Evolutionary conservation across 1,140 invertebrate species (phyloP), one percentile per base, ranked within the genome.

Genomic region (Nautilus pompilius): DNA sequence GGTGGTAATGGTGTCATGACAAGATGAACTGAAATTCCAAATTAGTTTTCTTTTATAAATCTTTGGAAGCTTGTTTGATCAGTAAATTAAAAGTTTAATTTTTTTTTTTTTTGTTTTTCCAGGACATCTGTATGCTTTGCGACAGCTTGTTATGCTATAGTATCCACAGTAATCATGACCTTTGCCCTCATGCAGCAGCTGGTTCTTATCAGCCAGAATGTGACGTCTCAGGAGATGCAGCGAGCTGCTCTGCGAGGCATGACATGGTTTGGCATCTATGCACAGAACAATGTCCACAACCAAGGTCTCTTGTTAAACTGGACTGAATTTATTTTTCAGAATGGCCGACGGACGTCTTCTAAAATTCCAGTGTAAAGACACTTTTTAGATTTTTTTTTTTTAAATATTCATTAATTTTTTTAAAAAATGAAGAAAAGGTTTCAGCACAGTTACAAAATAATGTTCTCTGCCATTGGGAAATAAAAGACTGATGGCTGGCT

Each of bases 141-240:
- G 8, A 66, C 61, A 33, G 69, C 65, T 0, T 63, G 65, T 17
- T 78, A 78, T 62, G 63, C 67, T 1, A 30, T 71, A 8, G 34
- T 73, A 13, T 62, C 62, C 15, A 55, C 66, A 5, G 15, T 49
- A 10, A 15, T 73, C 15, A 72, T 80, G 65, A 51, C 41, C 17
- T 51, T 76, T 24, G 66, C 68, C 3, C 64, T 80, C 8, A 10
- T 79, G 1, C 70, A 75, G 26, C 79, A 80, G 65, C 4, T 72
- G 3, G 17, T 79, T 0, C 67, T 79, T 30, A 80, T 81, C 59
- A 74, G 71, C 41, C 79, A 81, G 61, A 80, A 81, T 58, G 13
- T 75, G 3, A 81, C 79, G 0, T 71, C 70, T 1, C 77, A 80
- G 51, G 78, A 81, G 53, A 63, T 78, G 15, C 72, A 75, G 33